Percentiles rank a stretch among this genome's conserved stretches.
Conservation (phyloP, 2,113 vertebrate species). For the Chloropsis cyanopogon region DNA sequence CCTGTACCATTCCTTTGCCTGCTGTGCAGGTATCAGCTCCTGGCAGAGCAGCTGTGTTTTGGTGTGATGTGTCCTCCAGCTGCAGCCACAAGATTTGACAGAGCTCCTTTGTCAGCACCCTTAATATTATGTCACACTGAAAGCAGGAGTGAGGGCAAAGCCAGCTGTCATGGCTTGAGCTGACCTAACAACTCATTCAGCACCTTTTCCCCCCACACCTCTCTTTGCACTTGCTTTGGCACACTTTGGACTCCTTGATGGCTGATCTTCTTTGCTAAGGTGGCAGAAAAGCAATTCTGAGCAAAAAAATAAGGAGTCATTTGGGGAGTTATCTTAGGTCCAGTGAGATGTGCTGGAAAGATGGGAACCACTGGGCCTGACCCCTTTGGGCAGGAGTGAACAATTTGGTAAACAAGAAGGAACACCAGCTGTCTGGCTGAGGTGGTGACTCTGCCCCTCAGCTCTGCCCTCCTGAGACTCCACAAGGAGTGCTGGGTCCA, state of each 20-base stretch:
- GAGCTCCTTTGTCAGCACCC: conserved; percentile 15
- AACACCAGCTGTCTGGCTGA: background rate
- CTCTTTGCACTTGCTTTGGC: background rate
- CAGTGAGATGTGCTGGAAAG: rapidly evolving
- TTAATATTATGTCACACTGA: background rate
- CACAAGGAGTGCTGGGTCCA: background rate
- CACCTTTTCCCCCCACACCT: background rate
- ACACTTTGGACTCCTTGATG: background rate
- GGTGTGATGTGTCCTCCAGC: background rate
- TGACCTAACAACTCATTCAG: background rate
- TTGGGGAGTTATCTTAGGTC: background rate
- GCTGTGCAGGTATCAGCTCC: background rate
- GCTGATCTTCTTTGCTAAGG: background rate
- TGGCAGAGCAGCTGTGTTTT: background rate
- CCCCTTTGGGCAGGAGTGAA: background rate
- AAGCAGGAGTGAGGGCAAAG: background rate
- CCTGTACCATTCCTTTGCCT: rapidly evolving
- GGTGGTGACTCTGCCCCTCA: background rate
- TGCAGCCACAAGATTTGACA: background rate
- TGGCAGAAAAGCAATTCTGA: background rate
- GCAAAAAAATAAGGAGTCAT: background rate
- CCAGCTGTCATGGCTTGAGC: background rate
- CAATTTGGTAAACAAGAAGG: background rate
- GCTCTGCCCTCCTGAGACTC: background rate
- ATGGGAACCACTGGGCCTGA: background rate